A percentile compares a stretch with the other conserved stretches of the same genome.
These are phyloP conservation scores for Meandrina meandrites DNA, from an alignment of 92 coral and sea anemone genomes.

Conservation along the genomic window DNA sequence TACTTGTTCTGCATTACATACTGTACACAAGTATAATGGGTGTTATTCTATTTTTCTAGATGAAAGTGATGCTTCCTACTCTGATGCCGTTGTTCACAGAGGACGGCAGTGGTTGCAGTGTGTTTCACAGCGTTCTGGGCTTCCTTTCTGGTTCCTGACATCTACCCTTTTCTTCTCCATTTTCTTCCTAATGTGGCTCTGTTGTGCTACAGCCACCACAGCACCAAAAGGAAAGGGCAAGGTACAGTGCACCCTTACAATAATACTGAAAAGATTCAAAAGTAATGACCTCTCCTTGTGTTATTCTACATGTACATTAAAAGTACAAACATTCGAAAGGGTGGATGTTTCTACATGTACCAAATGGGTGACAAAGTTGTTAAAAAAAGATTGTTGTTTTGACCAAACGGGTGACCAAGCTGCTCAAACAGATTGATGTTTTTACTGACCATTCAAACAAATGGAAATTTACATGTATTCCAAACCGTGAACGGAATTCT, in stretches of 20 bases:
- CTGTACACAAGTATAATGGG: background rate
- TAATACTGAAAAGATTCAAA: too few relatives aligned
- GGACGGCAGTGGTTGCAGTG: conserved; percentile 91
- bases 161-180: conserved; percentile 80
- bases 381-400: too few relatives aligned
- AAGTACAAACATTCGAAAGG: too few relatives aligned
- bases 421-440: too few relatives aligned
- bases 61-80: conserved; percentile 18
- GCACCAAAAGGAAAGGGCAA: conserved; percentile 68
- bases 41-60: background rate
- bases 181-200: conserved; percentile 88
- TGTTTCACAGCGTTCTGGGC: conserved; percentile 89
- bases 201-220: conserved; percentile 76
- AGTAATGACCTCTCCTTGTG: too few relatives aligned
- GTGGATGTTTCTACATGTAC: too few relatives aligned
- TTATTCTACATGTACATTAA: too few relatives aligned
- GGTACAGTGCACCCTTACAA: conserved; percentile 32
- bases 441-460: too few relatives aligned
- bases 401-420: too few relatives aligned
- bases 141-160: conserved; percentile 90
- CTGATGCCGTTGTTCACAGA: conserved; percentile 50
- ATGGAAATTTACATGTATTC: too few relatives aligned
- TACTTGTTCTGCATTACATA: background rate
- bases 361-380: too few relatives aligned
- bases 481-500: too few relatives aligned